phyloP scores from a whole-genome alignment of 2,888 invertebrate genomes.

The Arctia plantaginis region DNA sequence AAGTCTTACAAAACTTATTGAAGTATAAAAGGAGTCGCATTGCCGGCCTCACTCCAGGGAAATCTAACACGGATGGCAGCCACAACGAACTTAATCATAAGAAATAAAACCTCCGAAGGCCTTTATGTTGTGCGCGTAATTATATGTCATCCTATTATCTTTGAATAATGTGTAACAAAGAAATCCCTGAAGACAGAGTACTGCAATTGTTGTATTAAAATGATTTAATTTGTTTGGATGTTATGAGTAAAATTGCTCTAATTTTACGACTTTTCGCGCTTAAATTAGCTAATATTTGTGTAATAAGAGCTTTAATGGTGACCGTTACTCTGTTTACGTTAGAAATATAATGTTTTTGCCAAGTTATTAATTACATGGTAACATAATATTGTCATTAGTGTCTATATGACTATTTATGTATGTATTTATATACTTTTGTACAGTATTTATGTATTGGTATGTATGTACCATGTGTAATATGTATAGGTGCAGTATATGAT shows the following conservation, averaged over 20 bases:
- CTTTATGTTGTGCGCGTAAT: slow-evolving; percentile 44
- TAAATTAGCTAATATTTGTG: neutral
- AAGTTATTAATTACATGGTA: too few species aligned
- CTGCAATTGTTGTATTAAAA: slow-evolving; percentile 12
- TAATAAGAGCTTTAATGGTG: neutral
- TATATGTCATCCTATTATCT: slow-evolving; percentile 44
- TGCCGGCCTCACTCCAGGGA: slow-evolving; percentile 43
- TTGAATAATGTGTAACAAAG: slow-evolving; percentile 41
- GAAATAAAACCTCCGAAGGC: slow-evolving; percentile 46
- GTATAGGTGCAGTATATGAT: too few species aligned
- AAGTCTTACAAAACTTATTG: slow-evolving; percentile 25
- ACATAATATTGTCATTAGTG: too few species aligned
- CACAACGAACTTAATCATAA: slow-evolving; percentile 51
- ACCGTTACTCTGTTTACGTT: neutral
- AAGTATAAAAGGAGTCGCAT: slow-evolving; percentile 23
- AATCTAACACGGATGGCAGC: slow-evolving; percentile 51
- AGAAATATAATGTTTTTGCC: neutral
- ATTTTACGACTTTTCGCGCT: neutral
- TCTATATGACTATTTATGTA: too few species aligned
- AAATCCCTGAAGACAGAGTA: slow-evolving; percentile 27
- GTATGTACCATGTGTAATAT: too few species aligned
- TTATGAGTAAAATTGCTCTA: neutral
- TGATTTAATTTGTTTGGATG: slow-evolving; percentile 18
- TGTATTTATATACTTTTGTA: too few species aligned
- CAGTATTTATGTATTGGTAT: too few species aligned